phyloP scores from a whole-genome alignment of 2,797 vertebrate genomes.

The Petrocephalus sullivani region DNA sequence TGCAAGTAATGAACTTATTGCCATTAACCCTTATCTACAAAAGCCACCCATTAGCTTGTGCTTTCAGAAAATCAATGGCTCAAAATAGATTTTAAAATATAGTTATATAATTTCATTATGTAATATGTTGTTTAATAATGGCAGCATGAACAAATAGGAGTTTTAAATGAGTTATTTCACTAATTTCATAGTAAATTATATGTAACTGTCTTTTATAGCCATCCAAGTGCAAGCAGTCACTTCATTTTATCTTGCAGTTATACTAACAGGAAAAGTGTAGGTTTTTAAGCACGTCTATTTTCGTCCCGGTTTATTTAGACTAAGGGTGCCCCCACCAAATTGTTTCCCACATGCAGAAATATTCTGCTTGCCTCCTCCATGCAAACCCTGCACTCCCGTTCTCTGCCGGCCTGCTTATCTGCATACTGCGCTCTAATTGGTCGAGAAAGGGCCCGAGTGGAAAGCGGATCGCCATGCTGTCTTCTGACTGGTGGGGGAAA shows the following conservation, averaged over 20 bases:
- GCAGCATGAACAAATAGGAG: not conserved
- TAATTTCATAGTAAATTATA: not conserved
- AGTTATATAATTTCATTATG: not conserved
- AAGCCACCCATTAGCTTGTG: not conserved
- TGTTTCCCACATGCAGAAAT: slow-evolving; percentile 11
- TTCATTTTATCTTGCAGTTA: not conserved
- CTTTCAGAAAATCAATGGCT: not conserved
- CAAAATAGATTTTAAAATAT: not conserved
- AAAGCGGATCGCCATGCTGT: not conserved
- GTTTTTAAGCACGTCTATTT: slow-evolving; percentile 33
- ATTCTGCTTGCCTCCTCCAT: slow-evolving; percentile 48
- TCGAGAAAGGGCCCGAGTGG: not conserved
- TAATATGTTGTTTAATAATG: not conserved
- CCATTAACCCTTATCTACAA: not conserved
- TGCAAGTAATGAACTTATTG: not conserved
- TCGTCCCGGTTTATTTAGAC: slow-evolving; percentile 25
- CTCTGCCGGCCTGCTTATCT: slow-evolving; percentile 21
- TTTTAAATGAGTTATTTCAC: not conserved
- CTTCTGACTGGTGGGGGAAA: not conserved
- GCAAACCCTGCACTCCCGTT: slow-evolving; percentile 69
- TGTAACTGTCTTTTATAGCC: not conserved
- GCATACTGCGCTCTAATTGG: slow-evolving; percentile 28
- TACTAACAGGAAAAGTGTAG: slow-evolving; percentile 25
- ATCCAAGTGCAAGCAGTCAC: not conserved
- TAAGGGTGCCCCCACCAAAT: slow-evolving; percentile 20